Base-by-base conservation (phyloP, 1,140 invertebrate species). In the Nebria ingens region DNA sequence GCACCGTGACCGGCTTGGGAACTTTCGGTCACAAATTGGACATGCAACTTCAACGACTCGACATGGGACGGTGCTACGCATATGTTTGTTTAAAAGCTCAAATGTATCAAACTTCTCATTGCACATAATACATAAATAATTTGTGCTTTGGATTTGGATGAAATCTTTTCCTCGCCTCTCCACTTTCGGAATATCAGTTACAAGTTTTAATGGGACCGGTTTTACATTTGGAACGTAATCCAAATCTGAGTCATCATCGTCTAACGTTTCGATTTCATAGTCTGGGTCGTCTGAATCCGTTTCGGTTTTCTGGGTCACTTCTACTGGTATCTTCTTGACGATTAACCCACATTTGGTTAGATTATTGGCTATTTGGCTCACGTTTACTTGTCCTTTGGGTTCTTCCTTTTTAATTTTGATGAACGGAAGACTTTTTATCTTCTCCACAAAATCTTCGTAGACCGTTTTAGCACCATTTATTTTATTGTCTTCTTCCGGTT, bases 1-100 rank as follows among this genome's bases (percentile, higher is more conserved):
- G 15, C 38, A 55, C 4, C 54, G 6, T 2, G 40, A 49, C 21
- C 17, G 45, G 1, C 60, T 64, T 17, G 57, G 54, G 49, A 65
- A 68, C 19, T 57, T 53, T 38, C 60, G 72, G 1, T 76, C 79
- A 2, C 75, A 71, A 63, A 82, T 79, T 53, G 81, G 79, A 59
- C 86, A 81, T 53, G 79, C 72, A 60, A 71, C 0, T 4, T 4
- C 15, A 11, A 45, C 15, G 17, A 45, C 17, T 12, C 40, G 40
- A 71, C 40, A 45, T 4, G 40, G 40, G 9, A 17, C 17, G 3
- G 6, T 17, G 15, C 17, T 45, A 3, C 3, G 9, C 40, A 45
- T 45, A 17, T 45, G 40, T 17, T 9, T 12, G 4, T 6, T 45
- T 4, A 45, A 17, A 9, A 45, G 4, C 17, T 45, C 40, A 17